Evolutionary conservation across 92 coral and sea anemone genomes (phyloP), one percentile per base, ranked within the genome.

Genomic region (Umimayanthus chanpuru): DNA sequence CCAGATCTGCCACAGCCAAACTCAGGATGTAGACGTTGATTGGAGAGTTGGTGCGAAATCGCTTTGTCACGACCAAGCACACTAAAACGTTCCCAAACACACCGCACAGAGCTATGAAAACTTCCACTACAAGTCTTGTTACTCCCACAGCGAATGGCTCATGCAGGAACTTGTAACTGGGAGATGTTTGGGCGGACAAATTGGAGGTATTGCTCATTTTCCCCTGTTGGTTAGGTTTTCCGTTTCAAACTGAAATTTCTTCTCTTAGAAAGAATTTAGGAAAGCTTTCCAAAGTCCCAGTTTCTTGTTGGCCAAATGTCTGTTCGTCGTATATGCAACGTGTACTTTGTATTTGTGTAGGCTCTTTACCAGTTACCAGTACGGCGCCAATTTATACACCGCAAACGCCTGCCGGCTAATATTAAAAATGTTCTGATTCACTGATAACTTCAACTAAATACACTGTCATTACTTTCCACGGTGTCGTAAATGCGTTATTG

Each of bases 1-100:
- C 87, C 26, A 83, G 77, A 44, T 83, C 87, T 15, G 87, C 87
- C 41, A 83, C 87, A n/a, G 87, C 87, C 66, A 83, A 47, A 47
- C 87, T 83, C 38, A 83, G 87, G 16, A 83, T 70, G 43, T 83
- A 83, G 9, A 16, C 43, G 43, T 83, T 70, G 77, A 83, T 30
- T 20, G 87, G 79, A 11, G 44, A 12, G 15, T 43, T 83, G 8
- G 43, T 83, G 79, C 66, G 79, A 16, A 83, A 83, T 30, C 76
- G 64, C 44, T 36, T 83, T 32, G 87, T 83, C n/a, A 83, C 78
- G 30, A 83, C 87, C 53, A 83, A 25, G 26, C 87, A 83, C 3
- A 83, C 87, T 28, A 83, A 71, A 7, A 71, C 71, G 39, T 83
- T 83, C 9, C 87, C 87, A 15, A 83, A 83, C 14, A n/a, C 87